phyloP scores from a whole-genome alignment of 2,797 vertebrate species.

The Moxostoma hubbsi region DNA sequence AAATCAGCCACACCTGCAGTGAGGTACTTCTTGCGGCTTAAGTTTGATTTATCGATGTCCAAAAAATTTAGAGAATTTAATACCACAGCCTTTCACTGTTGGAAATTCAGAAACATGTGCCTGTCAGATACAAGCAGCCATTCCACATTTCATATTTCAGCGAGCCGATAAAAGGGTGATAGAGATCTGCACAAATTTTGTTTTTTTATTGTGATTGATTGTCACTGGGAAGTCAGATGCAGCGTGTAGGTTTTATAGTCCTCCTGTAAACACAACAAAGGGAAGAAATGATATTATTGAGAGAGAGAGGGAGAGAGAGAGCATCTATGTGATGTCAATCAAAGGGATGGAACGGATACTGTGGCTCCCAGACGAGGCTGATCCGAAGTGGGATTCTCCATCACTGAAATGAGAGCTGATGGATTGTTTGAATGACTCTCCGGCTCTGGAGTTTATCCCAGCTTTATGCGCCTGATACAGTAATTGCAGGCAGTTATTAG shows the following conservation, averaged over 20 bases:
- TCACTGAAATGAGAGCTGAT: conserved; percentile 30
- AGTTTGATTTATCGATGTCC: conserved; percentile 44
- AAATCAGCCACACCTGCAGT: background rate
- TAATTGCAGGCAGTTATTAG: conserved; percentile 33
- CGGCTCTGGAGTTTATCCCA: conserved; percentile 33
- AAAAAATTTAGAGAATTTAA: conserved; percentile 43
- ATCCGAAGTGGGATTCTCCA: conserved; percentile 33
- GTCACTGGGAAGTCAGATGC: conserved; percentile 21
- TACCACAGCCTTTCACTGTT: conserved; percentile 40
- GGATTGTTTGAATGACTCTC: conserved; percentile 37
- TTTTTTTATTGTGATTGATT: conserved; percentile 47
- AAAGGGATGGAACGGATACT: background rate
- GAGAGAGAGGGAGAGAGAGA: conserved; percentile 5
- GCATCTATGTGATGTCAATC: conserved; percentile 40
- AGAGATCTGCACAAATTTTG: conserved; percentile 40
- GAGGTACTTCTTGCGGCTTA: conserved; percentile 32
- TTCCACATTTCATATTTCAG: conserved; percentile 48
- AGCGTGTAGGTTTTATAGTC: conserved; percentile 26
- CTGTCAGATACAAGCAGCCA: conserved; percentile 37
- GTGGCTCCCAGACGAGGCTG: conserved; percentile 19
- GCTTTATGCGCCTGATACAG: conserved; percentile 38
- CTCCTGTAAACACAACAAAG: conserved; percentile 41
- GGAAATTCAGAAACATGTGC: conserved; percentile 51
- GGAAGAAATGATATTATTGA: conserved; percentile 27
- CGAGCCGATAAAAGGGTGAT: conserved; percentile 36